Evolutionary conservation across 2,888 invertebrate genomes (phyloP).

Genomic region (Tinea trinotella): DNA sequence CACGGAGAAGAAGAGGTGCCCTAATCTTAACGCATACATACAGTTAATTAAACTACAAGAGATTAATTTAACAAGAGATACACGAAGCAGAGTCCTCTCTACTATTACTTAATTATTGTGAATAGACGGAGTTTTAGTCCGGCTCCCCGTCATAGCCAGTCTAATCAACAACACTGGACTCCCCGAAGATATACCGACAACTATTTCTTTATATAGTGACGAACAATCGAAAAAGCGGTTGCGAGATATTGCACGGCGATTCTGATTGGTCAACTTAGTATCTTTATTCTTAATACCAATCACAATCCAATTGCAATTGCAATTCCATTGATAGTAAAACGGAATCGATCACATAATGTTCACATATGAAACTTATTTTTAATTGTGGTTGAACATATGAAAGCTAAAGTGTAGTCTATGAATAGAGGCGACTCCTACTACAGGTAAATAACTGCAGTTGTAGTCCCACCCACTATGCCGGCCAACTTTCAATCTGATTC

Average conservation of each 20-base stretch:
- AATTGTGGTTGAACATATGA: too few species aligned
- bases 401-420: too few species aligned
- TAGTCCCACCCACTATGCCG: too few species aligned
- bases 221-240: conserved; percentile 35
- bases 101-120: conserved; percentile 41
- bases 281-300: too few species aligned
- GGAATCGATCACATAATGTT: too few species aligned
- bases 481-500: too few species aligned
- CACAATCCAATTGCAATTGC: too few species aligned
- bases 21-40: conserved; percentile 73
- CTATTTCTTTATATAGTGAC: conserved; percentile 32
- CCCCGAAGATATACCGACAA: conserved; percentile 33
- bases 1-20: conserved; percentile 65
- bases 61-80: conserved; percentile 68
- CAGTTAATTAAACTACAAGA: conserved; percentile 63
- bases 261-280: conserved; percentile 47
- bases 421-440: too few species aligned
- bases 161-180: conserved; percentile 66
- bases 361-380: too few species aligned
- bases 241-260: conserved; percentile 41
- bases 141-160: conserved; percentile 69
- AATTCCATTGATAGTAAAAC: too few species aligned
- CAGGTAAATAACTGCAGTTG: too few species aligned
- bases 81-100: conserved; percentile 70
- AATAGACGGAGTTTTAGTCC: conserved; percentile 60